phyloP scores from a whole-genome alignment of 2,888 invertebrate species.

The Aelia acuminata region DNA sequence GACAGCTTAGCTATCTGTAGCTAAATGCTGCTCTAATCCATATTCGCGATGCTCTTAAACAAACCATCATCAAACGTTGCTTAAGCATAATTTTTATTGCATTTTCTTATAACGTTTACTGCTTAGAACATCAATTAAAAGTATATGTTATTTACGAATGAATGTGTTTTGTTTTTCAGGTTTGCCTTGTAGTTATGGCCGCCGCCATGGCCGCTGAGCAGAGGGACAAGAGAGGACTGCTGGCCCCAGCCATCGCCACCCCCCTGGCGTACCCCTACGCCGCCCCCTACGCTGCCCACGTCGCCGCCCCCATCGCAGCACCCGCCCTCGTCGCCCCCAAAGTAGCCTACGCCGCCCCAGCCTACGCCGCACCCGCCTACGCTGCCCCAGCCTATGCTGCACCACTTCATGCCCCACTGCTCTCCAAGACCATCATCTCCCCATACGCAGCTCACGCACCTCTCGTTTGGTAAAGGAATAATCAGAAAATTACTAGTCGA shows the following conservation, averaged over 20 bases:
- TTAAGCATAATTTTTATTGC: no score
- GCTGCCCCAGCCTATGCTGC: conserved; percentile 2
- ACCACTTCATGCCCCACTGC: background rate
- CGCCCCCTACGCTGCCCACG: background rate
- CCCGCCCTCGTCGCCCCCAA: background rate
- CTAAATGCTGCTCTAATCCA: no score
- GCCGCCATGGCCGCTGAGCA: conserved; percentile 51
- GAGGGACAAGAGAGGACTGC: conserved; percentile 52
- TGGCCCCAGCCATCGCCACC: conserved; percentile 31
- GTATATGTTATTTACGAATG: background rate
- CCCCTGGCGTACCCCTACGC: background rate
- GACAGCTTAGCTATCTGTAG: no score
- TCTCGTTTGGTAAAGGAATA: conserved; percentile 32
- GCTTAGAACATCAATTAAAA: no score
- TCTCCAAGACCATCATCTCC: conserved; percentile 32
- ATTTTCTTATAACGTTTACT: no score
- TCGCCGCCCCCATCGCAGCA: background rate
- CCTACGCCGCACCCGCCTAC: background rate
- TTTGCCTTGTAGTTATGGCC: conserved; percentile 44
- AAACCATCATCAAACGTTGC: no score
- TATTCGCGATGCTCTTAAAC: no score
- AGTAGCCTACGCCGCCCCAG: conserved; percentile 38
- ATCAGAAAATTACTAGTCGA: background rate
- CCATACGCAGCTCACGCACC: conserved; percentile 18
- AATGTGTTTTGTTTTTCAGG: background rate